These are phyloP conservation scores for Aplochiton taeniatus DNA, from an alignment of 2,797 vertebrate species.

Conservation along the genomic window DNA sequence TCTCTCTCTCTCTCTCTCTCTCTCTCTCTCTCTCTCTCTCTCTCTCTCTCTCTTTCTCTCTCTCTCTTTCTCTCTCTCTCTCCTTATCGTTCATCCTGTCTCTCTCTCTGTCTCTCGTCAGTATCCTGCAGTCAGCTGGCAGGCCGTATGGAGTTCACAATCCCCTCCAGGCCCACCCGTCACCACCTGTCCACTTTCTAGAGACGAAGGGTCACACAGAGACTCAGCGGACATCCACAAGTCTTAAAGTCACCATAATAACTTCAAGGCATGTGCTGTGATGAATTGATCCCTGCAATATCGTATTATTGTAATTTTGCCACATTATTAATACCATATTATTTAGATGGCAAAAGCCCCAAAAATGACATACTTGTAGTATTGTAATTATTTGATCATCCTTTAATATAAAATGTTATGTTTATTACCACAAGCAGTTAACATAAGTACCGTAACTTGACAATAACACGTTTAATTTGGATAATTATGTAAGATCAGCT, in stretches of 20 bases:
- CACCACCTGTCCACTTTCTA: constrained; percentile 66
- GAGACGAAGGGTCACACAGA: constrained; percentile 64
- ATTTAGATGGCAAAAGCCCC: no score
- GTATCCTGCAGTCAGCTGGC: constrained; percentile 49
- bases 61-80: constrained; percentile 18
- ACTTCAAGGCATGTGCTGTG: constrained; percentile 21
- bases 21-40: constrained; percentile 23
- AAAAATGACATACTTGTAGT: no score
- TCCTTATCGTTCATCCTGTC: not conserved
- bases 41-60: constrained; percentile 17
- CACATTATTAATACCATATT: no score
- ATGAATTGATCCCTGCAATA: constrained; percentile 32
- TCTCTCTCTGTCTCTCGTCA: constrained; percentile 11
- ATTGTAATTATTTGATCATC: no score
- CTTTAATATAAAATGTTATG: no score
- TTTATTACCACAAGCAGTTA: no score
- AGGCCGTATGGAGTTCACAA: constrained; percentile 61
- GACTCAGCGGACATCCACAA: constrained; percentile 57
- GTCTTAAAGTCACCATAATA: constrained; percentile 48
- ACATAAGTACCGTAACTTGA: no score
- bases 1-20: not conserved
- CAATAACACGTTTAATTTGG: no score
- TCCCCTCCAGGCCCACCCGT: constrained; percentile 57
- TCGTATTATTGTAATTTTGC: no score
- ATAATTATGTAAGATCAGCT: no score